Conservation (phyloP, 2,888 invertebrate species). For the Nebria salina region DNA sequence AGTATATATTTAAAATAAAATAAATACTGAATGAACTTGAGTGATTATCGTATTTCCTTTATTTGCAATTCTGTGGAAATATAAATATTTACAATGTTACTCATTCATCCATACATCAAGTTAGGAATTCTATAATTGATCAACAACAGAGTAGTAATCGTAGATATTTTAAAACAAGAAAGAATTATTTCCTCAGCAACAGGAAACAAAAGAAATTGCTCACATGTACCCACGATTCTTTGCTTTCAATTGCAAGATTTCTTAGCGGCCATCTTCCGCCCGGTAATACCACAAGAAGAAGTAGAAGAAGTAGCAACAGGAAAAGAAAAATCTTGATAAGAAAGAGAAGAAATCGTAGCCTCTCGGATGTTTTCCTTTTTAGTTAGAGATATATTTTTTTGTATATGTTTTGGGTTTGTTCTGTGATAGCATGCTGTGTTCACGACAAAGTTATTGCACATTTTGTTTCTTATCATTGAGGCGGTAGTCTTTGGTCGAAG, state of each 20-base stretch:
- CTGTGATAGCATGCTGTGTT: slow-evolving; percentile 32
- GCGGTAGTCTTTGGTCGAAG: slow-evolving; percentile 31
- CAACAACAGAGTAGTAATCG: background rate
- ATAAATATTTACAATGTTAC: too few relatives aligned
- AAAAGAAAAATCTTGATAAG: slow-evolving; percentile 12
- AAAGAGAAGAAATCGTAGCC: slow-evolving; percentile 5
- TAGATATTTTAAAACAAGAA: background rate
- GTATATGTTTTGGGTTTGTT: slow-evolving; percentile 4
- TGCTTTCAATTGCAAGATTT: background rate
- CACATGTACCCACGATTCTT: background rate
- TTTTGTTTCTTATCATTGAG: slow-evolving; percentile 42
- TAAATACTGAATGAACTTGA: too few relatives aligned
- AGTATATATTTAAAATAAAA: too few relatives aligned
- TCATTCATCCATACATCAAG: too few relatives aligned
- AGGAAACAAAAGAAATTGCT: background rate
- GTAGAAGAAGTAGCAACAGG: background rate
- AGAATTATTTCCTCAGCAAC: background rate
- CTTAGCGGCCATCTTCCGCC: background rate
- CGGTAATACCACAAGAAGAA: background rate
- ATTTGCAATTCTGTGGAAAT: too few relatives aligned
- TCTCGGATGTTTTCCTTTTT: slow-evolving; percentile 2
- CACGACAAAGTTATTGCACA: slow-evolving; percentile 47
- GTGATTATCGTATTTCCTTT: too few relatives aligned
- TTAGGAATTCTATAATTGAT: background rate
- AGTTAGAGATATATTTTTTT: slow-evolving; percentile 3